Base-by-base conservation (phyloP, 2,797 vertebrate genomes). In the Tragelaphus oryx region DNA sequence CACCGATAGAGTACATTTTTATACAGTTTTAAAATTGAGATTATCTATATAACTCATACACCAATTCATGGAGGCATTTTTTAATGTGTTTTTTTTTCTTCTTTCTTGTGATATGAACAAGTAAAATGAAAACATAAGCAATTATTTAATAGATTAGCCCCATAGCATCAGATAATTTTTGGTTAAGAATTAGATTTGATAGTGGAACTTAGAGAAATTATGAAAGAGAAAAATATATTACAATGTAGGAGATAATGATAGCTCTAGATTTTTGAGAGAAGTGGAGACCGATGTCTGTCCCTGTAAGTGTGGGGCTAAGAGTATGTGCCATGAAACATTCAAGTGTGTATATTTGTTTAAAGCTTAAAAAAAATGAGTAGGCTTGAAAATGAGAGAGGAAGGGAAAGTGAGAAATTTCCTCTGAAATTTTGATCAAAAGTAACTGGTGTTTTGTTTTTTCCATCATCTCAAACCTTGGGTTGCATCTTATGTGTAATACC, bases 401-500 rank as follows among this genome's bases (percentile, higher is more conserved):
- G 5, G 46, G 26, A 76, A 86, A 41, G 8, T 46, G 28, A 80
- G 9, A 75, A 41, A 76, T 86, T 91, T 80, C 11, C 2, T 18
- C 30, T 59, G 14, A 37, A 71, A 79, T 84, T 41, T 48, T 91
- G 46, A 65, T 87, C 76, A 89, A 89, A 54, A 59, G 13, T 48
- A 91, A 60, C 22, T 78, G n/a, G 18, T 18, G 4, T 91, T 89
- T 87, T 94, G 18, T 1, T 87, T 95, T 96, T 90, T 41, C 87
- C 93, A 54, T 90, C 57, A 85, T 88, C 30, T 48, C 17, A 46
- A 6, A 78, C 3, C 24, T 57, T 52, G 41, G 46, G 11, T 57
- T 91, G 65, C 10, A 81, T 30, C 9, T 81, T 68, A 37, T 41
- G 17, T 57, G 57, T 30, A 89, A 93, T 59, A 80, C 9, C 13